A percentile compares a stretch with the other conserved stretches of the same genome.
Evolutionary conservation across 2,888 invertebrate species (phyloP).

Genomic region (Dorcus hopei): DNA sequence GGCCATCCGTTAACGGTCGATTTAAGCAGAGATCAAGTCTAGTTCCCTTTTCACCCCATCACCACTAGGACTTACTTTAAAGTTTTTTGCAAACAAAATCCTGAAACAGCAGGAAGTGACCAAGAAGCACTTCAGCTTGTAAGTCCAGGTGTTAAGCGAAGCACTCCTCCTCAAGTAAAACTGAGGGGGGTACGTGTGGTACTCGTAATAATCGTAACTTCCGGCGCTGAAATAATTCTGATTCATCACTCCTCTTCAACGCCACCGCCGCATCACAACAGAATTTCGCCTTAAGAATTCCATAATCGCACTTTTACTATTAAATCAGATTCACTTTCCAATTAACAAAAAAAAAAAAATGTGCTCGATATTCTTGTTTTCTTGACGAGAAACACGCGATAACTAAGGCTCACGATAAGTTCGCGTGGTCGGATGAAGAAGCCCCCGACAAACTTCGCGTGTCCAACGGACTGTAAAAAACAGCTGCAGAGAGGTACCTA

Average conservation of each 20-base stretch:
- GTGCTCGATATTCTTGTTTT: not conserved
- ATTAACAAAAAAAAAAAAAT: not conserved
- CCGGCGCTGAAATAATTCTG: slow-evolving; percentile 10
- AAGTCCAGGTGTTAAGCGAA: slow-evolving; percentile 38
- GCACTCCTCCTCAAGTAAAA: slow-evolving; percentile 40
- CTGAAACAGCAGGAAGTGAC: slow-evolving; percentile 34
- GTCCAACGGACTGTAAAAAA: not conserved
- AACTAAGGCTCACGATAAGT: not conserved
- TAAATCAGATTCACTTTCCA: not conserved
- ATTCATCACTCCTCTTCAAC: slow-evolving; percentile 9
- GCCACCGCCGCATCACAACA: not conserved
- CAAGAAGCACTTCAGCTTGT: slow-evolving; percentile 38
- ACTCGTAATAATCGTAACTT: slow-evolving; percentile 30
- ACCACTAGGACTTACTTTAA: slow-evolving; percentile 29
- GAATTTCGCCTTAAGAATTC: not conserved
- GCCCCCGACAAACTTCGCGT: not conserved
- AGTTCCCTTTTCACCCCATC: too few relatives aligned
- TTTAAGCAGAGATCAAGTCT: too few relatives aligned
- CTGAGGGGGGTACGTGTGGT: slow-evolving; percentile 38
- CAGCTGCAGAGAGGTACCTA: not conserved
- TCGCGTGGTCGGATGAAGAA: not conserved
- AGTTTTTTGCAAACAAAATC: slow-evolving; percentile 22
- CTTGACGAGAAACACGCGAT: not conserved
- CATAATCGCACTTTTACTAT: not conserved
- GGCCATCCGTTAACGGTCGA: too few relatives aligned